Conservation (phyloP, 1,140 invertebrate genomes). For the Cyphomyrmex costatus region DNA sequence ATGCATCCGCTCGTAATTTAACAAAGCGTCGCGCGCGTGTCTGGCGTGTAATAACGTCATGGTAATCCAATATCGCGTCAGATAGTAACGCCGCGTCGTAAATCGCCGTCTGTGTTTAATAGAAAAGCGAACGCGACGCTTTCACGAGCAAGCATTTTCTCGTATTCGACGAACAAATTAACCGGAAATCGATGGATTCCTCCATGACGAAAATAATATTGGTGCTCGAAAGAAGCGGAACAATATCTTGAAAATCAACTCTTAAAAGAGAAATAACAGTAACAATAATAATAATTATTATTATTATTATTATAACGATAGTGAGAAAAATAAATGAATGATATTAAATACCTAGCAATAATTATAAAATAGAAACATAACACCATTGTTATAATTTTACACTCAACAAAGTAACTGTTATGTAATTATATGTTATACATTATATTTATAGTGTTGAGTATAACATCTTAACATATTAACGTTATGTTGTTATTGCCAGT, state of each 20-base stretch:
- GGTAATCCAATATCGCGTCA: constrained; percentile 62
- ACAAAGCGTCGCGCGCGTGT: constrained; percentile 60
- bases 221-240: too few relatives aligned
- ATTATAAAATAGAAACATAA: too few relatives aligned
- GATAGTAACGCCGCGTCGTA: constrained; percentile 57
- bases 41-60: constrained; percentile 62
- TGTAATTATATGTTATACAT: too few relatives aligned
- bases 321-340: neutral
- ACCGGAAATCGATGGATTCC: constrained; percentile 33
- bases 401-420: too few relatives aligned
- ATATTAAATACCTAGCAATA: constrained; percentile 1
- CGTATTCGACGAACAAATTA: constrained; percentile 44
- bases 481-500: too few relatives aligned
- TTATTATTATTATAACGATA: too few relatives aligned
- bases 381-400: too few relatives aligned
- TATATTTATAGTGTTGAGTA: too few relatives aligned
- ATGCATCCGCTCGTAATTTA: constrained; percentile 58
- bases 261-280: neutral
- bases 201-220: constrained; percentile 4
- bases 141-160: constrained; percentile 24
- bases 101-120: constrained; percentile 59
- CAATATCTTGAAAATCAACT: neutral
- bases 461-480: too few relatives aligned
- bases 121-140: constrained; percentile 45
- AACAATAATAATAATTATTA: neutral